Conservation (phyloP, 2,113 vertebrate species). For the Cettia cetti region DNA sequence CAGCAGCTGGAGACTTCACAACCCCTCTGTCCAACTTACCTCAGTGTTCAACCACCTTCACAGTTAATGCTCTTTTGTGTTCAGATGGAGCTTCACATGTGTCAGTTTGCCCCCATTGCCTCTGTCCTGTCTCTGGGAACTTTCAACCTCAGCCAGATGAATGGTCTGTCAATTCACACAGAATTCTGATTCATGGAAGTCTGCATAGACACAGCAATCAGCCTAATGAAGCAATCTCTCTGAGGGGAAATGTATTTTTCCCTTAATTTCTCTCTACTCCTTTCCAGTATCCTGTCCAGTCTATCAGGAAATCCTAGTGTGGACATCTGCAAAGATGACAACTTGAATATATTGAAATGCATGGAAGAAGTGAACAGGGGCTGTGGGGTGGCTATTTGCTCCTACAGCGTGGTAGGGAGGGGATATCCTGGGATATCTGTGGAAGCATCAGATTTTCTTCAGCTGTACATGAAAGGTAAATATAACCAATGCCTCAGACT, state of each 20-base stretch:
- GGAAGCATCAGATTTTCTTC: background rate
- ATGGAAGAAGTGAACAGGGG: fast-evolving
- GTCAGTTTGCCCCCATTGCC: background rate
- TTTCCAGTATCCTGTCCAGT: background rate
- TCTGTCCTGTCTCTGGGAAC: background rate
- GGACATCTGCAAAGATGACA: background rate
- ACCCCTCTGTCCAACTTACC: background rate
- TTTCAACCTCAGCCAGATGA: background rate
- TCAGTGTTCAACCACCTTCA: background rate
- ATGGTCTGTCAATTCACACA: background rate
- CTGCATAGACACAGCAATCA: background rate
- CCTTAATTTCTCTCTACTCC: background rate
- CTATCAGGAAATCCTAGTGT: background rate
- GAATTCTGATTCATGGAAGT: background rate
- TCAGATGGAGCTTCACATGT: background rate
- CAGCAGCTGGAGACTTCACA: background rate
- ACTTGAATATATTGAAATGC: background rate
- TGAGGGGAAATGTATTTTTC: background rate
- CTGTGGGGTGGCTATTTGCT: background rate
- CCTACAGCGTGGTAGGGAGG: background rate
- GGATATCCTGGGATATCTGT: background rate
- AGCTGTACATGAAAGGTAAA: background rate
- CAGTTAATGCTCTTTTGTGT: no score
- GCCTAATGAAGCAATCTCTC: background rate
- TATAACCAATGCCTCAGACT: background rate